Evolutionary conservation across 2,113 vertebrate species (phyloP), one percentile per base, ranked within the genome.

Genomic region (Seriola rivoliana): DNA sequence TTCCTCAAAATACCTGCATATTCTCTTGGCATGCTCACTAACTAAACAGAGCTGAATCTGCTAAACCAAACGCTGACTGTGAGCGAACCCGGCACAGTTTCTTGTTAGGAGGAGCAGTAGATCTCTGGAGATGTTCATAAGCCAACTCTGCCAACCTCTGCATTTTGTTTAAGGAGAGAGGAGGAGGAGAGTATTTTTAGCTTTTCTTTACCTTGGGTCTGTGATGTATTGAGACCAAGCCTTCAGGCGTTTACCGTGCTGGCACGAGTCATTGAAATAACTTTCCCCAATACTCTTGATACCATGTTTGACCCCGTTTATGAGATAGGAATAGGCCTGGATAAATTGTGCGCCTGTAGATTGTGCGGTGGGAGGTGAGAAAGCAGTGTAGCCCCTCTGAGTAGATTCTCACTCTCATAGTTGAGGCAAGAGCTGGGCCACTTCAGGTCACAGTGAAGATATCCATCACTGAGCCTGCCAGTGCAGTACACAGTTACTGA

Each of bases 181-280:
- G 76, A 70, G 29, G 70, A 60, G n/a, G 36, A 60, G 36, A 59
- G 71, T 92, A 93, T 93, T 94, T 95, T 93, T 93, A 94, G 85
- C 67, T 75, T 68, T 88, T 84, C 84, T 89, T 91, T 88, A 92
- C 88, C 88, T 87, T 83, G 83, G 82, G 69, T 89, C 76, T 58
- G 73, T 92, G 91, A 94, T 88, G 68, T 81, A 94, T 91, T 67
- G 88, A 94, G 91, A 90, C 55, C 80, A 54, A 79, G 85, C 83
- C 93, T 90, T 88, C 14, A 13, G 87, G 93, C 90, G 6, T 88
- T 94, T 88, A 82, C 81, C n/a, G 55, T 1, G 25, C 71, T 57
- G 46, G 80, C 79, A 77, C 84, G n/a, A 92, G 93, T 92, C 91
- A 93, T 88, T 94, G 90, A 91, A 94, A 95, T 92, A 94, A 92